Conservation (phyloP, 2,797 vertebrate genomes). For the Gambelia wislizenii region DNA sequence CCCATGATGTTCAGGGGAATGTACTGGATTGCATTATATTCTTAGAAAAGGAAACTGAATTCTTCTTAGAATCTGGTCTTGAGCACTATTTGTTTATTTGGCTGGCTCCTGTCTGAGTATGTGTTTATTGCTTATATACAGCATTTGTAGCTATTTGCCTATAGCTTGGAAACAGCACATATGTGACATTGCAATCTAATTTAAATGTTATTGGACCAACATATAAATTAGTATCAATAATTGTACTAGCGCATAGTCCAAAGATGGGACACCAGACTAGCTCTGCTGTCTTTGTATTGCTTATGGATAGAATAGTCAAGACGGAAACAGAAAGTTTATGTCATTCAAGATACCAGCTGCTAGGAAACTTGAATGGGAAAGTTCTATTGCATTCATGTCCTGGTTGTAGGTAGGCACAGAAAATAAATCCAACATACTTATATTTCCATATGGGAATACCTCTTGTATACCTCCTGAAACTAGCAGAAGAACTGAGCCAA, state of each 20-base stretch:
- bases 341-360: not conserved
- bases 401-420: too few species aligned
- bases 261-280: not conserved
- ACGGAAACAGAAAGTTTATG: not conserved
- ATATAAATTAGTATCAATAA: too few species aligned
- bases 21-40: not conserved
- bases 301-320: not conserved
- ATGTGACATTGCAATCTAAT: too few species aligned
- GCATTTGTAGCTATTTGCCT: too few species aligned
- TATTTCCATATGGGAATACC: too few species aligned
- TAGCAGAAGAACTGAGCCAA: too few species aligned
- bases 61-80: not conserved
- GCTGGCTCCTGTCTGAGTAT: not conserved
- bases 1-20: not conserved
- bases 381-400: too few species aligned
- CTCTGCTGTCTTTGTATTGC: too few species aligned
- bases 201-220: not conserved
- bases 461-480: too few species aligned
- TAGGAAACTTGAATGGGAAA: too few species aligned
- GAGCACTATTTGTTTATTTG: not conserved
- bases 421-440: too few species aligned
- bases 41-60: not conserved
- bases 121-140: not conserved
- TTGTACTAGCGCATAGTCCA: not conserved
- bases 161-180: too few species aligned